Conservation (phyloP, 2,113 vertebrate species). For the Muntiacus reevesi region DNA sequence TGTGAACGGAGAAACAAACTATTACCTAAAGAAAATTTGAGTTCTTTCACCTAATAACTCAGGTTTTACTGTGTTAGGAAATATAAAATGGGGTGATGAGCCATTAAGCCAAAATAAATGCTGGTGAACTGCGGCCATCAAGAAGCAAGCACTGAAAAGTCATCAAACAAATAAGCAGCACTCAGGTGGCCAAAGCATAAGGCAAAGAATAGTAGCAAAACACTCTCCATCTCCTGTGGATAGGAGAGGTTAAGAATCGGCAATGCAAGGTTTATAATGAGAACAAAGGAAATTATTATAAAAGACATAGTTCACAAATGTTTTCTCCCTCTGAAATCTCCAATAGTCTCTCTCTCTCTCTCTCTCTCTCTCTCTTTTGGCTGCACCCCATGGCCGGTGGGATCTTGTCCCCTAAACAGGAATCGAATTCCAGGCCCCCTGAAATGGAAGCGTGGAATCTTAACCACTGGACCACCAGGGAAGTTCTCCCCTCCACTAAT, state of each 20-base stretch:
- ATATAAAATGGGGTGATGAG: constrained; percentile 44
- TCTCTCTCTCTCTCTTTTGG: not conserved
- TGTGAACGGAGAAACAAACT: constrained; percentile 61
- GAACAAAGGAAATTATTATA: not conserved
- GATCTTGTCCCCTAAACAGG: not conserved
- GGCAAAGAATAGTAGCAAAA: not conserved
- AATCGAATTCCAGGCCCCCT: not conserved
- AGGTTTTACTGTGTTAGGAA: constrained; percentile 60
- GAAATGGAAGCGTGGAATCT: not conserved
- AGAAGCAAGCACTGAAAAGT: constrained; percentile 32
- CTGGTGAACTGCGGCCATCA: not conserved
- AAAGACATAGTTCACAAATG: not conserved
- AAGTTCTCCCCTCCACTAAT: not conserved
- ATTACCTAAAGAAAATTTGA: constrained; percentile 62
- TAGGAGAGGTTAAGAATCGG: not conserved
- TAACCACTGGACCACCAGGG: not conserved
- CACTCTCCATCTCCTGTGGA: not conserved
- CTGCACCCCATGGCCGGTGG: not conserved
- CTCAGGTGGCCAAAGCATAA: not conserved
- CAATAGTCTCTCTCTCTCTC: not conserved
- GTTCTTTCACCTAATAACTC: constrained; percentile 60
- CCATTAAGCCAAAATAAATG: constrained; percentile 70
- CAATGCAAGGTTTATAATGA: not conserved
- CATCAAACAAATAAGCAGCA: not conserved
- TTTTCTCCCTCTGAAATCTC: not conserved